Conservation (phyloP, 2,797 vertebrate genomes). For the Intellagama lesueurii region DNA sequence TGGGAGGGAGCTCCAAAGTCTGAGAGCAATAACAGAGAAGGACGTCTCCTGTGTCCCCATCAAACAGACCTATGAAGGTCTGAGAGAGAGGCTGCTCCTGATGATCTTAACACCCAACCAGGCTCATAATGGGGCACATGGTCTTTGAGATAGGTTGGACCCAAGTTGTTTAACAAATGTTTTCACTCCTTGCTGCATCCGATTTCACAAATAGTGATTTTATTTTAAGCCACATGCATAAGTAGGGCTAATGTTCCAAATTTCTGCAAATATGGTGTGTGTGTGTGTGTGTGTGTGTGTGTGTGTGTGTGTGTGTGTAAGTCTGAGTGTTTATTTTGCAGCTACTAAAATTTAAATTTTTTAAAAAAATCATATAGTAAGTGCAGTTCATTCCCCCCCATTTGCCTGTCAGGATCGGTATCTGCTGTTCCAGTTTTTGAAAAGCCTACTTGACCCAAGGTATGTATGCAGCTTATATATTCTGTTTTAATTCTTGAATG, state of each 20-base stretch:
- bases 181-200: not conserved
- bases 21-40: no score
- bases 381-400: constrained; percentile 29
- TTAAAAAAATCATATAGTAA: constrained; percentile 15
- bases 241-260: not conserved
- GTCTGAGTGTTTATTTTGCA: constrained; percentile 9
- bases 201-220: not conserved
- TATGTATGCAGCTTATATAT: constrained; percentile 68
- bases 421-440: constrained; percentile 87
- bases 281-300: no score
- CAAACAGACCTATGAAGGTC: no score
- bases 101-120: no score
- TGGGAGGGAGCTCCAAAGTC: no score
- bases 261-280: not conserved
- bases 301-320: no score
- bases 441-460: constrained; percentile 85
- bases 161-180: no score
- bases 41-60: no score
- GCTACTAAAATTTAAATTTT: not conserved
- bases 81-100: no score
- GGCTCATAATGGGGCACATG: no score
- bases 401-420: constrained; percentile 79
- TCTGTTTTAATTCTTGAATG: constrained; percentile 19
- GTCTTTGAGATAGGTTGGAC: no score
- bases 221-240: not conserved